phyloP scores from a whole-genome alignment of 2,888 invertebrate species.

The Julus scandinavius region DNA sequence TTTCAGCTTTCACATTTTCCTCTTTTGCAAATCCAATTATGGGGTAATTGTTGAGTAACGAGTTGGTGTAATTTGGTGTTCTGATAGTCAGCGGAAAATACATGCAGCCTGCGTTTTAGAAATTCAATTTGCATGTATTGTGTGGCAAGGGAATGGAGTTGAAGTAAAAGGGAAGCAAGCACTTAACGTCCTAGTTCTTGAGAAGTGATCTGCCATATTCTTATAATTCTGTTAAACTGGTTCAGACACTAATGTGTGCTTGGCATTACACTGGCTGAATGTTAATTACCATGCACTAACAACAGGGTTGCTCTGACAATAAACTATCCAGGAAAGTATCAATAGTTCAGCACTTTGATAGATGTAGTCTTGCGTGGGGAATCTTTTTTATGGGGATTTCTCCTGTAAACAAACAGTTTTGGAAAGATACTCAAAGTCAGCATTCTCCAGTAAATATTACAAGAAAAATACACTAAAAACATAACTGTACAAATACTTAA shows the following conservation, averaged over 20 bases:
- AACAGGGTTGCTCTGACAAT: too few relatives aligned
- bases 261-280: neutral
- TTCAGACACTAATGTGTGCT: neutral
- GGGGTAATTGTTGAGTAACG: conserved; percentile 1
- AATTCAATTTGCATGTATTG: conserved; percentile 3
- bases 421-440: too few relatives aligned
- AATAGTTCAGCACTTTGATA: too few relatives aligned
- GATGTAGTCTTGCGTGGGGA: too few relatives aligned
- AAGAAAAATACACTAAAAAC: too few relatives aligned
- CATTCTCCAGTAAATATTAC: too few relatives aligned
- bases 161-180: neutral
- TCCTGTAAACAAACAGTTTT: too few relatives aligned
- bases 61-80: neutral
- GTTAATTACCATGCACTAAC: too few relatives aligned
- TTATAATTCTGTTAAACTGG: neutral
- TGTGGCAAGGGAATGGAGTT: neutral
- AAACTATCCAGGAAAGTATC: too few relatives aligned
- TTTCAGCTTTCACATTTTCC: neutral
- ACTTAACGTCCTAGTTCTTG: neutral
- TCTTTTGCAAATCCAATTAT: neutral
- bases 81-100: neutral
- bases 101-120: neutral
- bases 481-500: too few relatives aligned
- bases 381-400: too few relatives aligned
- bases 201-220: neutral